Base-by-base conservation (phyloP, 92 coral and sea anemone species). In the Parazoanthus swiftii region DNA sequence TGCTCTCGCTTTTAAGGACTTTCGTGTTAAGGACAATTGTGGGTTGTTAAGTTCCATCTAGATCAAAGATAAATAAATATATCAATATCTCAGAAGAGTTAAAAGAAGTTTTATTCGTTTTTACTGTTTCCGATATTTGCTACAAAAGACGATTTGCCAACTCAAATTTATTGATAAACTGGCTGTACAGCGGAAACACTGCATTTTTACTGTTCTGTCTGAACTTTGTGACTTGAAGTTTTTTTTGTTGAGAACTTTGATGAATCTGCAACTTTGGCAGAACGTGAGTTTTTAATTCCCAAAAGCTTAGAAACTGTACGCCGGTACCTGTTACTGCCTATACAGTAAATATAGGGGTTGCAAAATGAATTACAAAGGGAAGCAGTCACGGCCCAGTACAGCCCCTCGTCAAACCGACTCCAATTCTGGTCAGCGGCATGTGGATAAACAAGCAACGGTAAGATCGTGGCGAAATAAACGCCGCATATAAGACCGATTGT, bases 271-370 rank as follows among this genome's bases (percentile, higher is more conserved):
- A 70, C 43, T n/a, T 44, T 84, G 36, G 50, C 66, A 88, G 37
- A 77, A 37, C 11, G 88, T 42, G 71, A 74, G 8, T 68, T 16
- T 7, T 72, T 39, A 65, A 88, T 14, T 20, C 89, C 76, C 11
- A 91, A 83, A 81, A 91, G 68, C 76, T 88, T 70, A 11, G 35
- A 73, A 35, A 88, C 81, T 42, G 78, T 91, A 0, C 15, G 54
- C 51, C 89, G 88, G 63, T 91, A 91, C 35, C 87, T 73, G 23
- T 58, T n/a, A 76, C 93, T 91, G 21, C 91, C 67, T 37, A 89
- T 90, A 38, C 91, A 91, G 36, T 91, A 91, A 51, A 91, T 79
- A 76, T 88, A 91, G 8, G 93, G 93, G 43, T 91, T 91, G 42
- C 89, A 51, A 50, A 91, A 91, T 20, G 93, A 91, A 65, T 91